These are phyloP conservation scores for Branchellion lobata DNA, from an alignment of 2,888 invertebrate species.

Conservation along the genomic window DNA sequence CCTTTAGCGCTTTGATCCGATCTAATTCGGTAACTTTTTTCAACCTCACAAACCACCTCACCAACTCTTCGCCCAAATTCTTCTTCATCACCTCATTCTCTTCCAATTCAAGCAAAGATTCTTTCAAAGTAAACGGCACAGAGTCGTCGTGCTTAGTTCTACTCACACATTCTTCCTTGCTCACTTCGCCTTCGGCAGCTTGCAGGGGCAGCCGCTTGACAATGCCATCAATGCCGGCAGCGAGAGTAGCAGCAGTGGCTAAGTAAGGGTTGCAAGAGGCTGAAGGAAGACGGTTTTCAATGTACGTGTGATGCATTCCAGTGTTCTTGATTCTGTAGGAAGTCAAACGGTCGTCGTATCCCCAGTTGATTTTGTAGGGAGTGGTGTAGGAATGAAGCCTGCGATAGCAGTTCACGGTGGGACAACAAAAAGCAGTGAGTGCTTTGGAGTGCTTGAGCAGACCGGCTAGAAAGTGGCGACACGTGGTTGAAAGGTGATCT, in stretches of 20 bases:
- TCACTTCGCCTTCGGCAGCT: not conserved
- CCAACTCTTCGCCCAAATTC: slow-evolving; percentile 45
- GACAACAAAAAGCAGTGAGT: slow-evolving; percentile 47
- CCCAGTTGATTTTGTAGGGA: slow-evolving; percentile 46
- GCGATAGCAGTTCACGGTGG: slow-evolving; percentile 50
- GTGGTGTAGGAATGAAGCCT: slow-evolving; percentile 39
- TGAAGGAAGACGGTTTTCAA: slow-evolving; percentile 49
- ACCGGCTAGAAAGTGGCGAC: slow-evolving; percentile 49
- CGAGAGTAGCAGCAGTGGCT: slow-evolving; percentile 49
- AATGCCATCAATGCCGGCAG: slow-evolving; percentile 52
- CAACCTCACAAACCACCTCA: slow-evolving; percentile 46
- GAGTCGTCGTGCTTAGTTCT: not conserved
- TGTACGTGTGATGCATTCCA: slow-evolving; percentile 43
- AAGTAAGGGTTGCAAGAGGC: slow-evolving; percentile 50
- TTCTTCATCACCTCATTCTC: slow-evolving; percentile 36
- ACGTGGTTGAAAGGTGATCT: slow-evolving; percentile 41
- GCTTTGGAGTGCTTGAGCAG: slow-evolving; percentile 48
- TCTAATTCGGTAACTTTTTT: slow-evolving; percentile 46
- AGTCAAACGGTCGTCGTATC: slow-evolving; percentile 35
- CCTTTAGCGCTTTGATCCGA: not conserved
- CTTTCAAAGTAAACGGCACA: slow-evolving; percentile 44
- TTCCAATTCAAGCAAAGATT: slow-evolving; percentile 46
- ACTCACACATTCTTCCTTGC: slow-evolving; percentile 15
- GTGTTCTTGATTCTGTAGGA: slow-evolving; percentile 43
- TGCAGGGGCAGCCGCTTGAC: slow-evolving; percentile 41